Conservation (phyloP, 2,888 invertebrate species). For the Sarcophaga variegata region DNA sequence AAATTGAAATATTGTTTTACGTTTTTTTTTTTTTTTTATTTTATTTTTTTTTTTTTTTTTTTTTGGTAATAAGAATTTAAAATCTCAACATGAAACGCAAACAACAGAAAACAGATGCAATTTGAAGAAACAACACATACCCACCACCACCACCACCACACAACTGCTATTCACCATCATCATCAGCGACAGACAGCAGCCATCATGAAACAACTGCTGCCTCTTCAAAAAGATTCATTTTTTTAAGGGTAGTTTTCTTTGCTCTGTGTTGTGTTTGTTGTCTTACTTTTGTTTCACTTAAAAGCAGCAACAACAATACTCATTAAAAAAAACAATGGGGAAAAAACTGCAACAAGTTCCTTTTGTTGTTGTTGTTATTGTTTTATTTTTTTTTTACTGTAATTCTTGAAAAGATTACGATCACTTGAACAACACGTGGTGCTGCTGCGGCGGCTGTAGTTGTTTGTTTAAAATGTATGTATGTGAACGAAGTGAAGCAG, state of each 20-base stretch:
- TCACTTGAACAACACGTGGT: slow-evolving; percentile 61
- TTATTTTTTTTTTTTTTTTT: not conserved
- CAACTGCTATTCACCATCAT: not conserved
- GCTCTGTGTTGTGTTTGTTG: too few species aligned
- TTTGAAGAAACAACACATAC: slow-evolving; percentile 20
- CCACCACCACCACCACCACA: not conserved
- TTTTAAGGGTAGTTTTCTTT: not conserved
- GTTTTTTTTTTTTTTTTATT: not conserved
- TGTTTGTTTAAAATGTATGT: too few species aligned
- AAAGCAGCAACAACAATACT: not conserved
- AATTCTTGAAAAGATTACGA: slow-evolving; percentile 30
- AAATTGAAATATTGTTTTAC: not conserved
- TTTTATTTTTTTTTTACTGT: too few species aligned
- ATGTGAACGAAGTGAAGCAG: too few species aligned
- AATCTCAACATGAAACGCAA: not conserved
- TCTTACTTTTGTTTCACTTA: not conserved
- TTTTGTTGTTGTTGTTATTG: not conserved
- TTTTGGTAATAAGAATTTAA: slow-evolving; percentile 29
- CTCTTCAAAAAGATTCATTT: not conserved
- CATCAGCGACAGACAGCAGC: not conserved
- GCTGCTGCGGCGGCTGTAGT: not conserved
- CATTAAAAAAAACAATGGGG: not conserved
- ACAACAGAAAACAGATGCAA: slow-evolving; percentile 60
- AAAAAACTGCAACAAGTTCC: slow-evolving; percentile 61
- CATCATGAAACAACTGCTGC: not conserved